These are phyloP conservation scores for Lasioglossum figueresi DNA, from an alignment of 2,888 invertebrate genomes.

Conservation along the genomic window DNA sequence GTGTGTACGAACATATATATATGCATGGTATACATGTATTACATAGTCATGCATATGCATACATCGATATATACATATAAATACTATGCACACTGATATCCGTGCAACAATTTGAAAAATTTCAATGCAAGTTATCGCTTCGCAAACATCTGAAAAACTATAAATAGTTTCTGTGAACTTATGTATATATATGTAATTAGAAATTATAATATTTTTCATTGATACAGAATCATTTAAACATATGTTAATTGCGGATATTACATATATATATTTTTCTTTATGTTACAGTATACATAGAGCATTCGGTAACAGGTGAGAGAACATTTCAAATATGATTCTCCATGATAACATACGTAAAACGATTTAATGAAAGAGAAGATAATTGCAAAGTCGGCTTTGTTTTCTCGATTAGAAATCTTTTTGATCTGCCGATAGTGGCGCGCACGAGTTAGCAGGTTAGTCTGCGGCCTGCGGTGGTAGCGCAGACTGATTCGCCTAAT, in stretches of 20 bases:
- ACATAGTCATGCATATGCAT: neutral
- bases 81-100: neutral
- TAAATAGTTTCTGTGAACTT: neutral
- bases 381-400: neutral
- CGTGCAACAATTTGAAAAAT: constrained; percentile 34
- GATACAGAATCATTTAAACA: too few species aligned
- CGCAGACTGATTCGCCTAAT: neutral
- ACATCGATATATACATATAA: neutral
- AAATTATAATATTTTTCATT: neutral
- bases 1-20: neutral
- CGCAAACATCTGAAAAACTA: neutral
- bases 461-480: neutral
- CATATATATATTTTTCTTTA: neutral
- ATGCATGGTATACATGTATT: neutral
- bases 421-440: neutral
- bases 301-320: neutral
- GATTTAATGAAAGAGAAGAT: neutral
- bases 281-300: neutral
- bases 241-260: too few species aligned
- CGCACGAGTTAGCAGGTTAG: neutral
- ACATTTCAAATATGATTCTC: neutral
- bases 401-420: neutral
- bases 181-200: neutral
- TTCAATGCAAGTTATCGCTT: constrained; percentile 13
- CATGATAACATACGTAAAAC: neutral